Evolutionary conservation across 1,140 invertebrate species (phyloP).

Genomic region (Pentalonia nigronervosa): DNA sequence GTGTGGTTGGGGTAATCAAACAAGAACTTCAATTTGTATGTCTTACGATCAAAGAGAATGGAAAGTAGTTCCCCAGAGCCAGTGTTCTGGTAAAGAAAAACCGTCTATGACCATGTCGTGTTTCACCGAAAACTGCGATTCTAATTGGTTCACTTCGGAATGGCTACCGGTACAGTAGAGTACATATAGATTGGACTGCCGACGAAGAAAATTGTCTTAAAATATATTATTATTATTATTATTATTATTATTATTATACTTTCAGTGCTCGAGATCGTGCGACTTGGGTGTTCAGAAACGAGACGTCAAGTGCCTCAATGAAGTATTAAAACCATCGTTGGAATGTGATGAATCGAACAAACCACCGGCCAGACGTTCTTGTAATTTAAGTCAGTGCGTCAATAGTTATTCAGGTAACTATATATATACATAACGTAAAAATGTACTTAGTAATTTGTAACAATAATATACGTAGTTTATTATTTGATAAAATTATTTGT

Average conservation of each 20-base stretch:
- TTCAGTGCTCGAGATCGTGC: conserved; percentile 69
- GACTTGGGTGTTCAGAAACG: conserved; percentile 71
- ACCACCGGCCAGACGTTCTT: conserved; percentile 68
- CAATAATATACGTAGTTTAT: neutral
- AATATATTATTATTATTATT: conserved; percentile 27
- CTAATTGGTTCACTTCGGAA: conserved; percentile 71
- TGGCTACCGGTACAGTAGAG: conserved; percentile 68
- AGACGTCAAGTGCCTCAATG: conserved; percentile 70
- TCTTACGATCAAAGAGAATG: conserved; percentile 63
- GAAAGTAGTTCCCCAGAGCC: conserved; percentile 61
- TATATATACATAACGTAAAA: neutral
- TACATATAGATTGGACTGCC: neutral
- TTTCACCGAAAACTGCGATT: conserved; percentile 65
- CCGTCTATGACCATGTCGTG: conserved; percentile 64
- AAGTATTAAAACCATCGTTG: conserved; percentile 65
- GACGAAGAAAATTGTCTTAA: neutral
- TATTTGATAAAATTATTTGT: neutral
- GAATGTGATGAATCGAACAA: conserved; percentile 68
- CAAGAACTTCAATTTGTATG: conserved; percentile 70
- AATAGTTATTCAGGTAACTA: conserved; percentile 3
- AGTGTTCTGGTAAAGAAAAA: conserved; percentile 63
- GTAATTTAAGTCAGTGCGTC: conserved; percentile 71
- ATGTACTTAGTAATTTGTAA: neutral
- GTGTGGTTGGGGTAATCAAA: conserved; percentile 71
- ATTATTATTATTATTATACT: conserved; percentile 40